Base-by-base conservation (phyloP, 2,113 vertebrate species). In the Salvator merianae region DNA sequence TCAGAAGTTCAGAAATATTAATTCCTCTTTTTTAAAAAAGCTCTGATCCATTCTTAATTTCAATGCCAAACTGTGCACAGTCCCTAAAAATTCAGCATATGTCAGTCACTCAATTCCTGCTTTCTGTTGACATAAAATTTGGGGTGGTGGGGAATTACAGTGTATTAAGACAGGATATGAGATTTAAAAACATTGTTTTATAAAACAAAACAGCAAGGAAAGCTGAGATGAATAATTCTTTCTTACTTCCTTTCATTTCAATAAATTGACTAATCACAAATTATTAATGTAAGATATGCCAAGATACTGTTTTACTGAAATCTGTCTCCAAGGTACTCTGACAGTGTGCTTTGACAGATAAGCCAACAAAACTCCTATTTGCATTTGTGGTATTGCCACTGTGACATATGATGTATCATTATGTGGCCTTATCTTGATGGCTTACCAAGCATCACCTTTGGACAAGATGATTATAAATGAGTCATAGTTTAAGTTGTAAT, bases 261-360 rank as follows among this genome's bases (percentile, higher is more conserved):
- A 89, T 90, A 93, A 91, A 92, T 79, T 91, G 90, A 95, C 94
- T 94, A 93, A 95, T 94, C 87, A 92, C 89, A 93, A 93, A 95
- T 95, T 94, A 93, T 95, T 94, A 91, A 94, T 91, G 88, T 90
- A 87, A 92, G 50, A 62, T 26, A 38, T 3, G 0, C 50, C 77
- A 83, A 90, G 81, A 85, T n/a, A 91, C 53, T 90, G 84, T 84
- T 90, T 91, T 91, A 91, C 88, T 93, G 90, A 94, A 93, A 91
- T 83, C 78, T 91, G 73, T 92, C 90, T 92, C 74, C 84, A 9
- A 89, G 89, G 79, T 83, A 73, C 91, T 79, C 82, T 89, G 89
- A 81, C 24, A 75, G 81, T 83, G 76, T 83, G 72, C 78, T 90
- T 90, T 94, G 83, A 95, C 91, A 87, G 88, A 95, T 92, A 93